Evolutionary conservation across 2,797 vertebrate genomes (phyloP), one percentile per base, ranked within the genome.

Genomic region (Paguma larvata): DNA sequence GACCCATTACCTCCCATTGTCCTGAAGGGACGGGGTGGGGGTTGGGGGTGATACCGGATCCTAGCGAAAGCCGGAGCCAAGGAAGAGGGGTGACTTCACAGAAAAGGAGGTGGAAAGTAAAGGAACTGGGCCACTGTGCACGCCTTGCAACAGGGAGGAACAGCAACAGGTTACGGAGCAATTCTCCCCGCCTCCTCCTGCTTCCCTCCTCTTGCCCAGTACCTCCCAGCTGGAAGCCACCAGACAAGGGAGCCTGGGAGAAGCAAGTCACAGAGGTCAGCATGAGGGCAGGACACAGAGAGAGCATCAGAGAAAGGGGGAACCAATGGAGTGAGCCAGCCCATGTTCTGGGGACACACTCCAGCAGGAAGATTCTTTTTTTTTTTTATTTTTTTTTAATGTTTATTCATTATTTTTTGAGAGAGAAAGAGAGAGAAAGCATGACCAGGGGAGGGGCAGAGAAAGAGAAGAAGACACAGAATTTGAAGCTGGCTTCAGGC

Each of bases 1-100:
- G 59, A 21, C 1, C 56, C 1, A 0, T 73, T 38, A 38, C 19
- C 32, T 68, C 19, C 10, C 5, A 0, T 14, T 70, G 14, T 62
- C 48, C 67, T 6, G 5, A 46, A 48, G 46, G 48, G 44, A 2
- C 38, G 44, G 41, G 12, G 16, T 62, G n/a, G 4, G 16, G 19
- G 41, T 44, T 2, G 38, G 38, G 38, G 27, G 32, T 30, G 7
- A 11, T 67, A 11, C 0, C 48, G n/a, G 48, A 19, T 30, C 27
- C 18, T 3, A 5, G 72, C 21, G 73, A 51, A 30, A 44, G 21
- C 41, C 27, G 9, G 23, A 13, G 44, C 75, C 32, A 7, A 41
- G 12, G 77, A 27, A 48, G 63, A 72, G 25, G 19, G 46, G 9
- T 34, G 63, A 0, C 53, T 9, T 38, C 14, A 27, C 78, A 30